These are phyloP conservation scores for Parazoanthus darwini DNA, from an alignment of 92 coral and sea anemone genomes.

Conservation along the genomic window DNA sequence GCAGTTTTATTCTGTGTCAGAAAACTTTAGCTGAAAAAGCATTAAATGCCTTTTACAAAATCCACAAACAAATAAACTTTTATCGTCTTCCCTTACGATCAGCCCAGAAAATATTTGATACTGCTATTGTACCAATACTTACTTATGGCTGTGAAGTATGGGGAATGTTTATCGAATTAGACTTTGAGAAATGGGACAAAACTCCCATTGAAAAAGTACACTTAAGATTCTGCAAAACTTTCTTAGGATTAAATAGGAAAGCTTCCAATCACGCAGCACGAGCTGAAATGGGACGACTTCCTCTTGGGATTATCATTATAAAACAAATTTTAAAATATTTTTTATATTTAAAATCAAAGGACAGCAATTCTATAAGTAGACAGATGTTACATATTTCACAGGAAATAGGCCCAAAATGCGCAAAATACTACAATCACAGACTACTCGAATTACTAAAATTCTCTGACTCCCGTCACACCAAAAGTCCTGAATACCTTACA, in stretches of 20 bases:
- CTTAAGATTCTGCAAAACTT: neutral
- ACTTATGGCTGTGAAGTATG: constrained; percentile 1
- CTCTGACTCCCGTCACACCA: neutral
- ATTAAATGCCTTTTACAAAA: too few species aligned
- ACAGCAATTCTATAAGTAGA: constrained; percentile 19
- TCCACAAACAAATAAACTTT: neutral
- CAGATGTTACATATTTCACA: constrained; percentile 24
- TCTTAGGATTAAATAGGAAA: too few species aligned
- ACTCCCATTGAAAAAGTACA: neutral
- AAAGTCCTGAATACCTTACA: constrained; percentile 15
- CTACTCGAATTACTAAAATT: constrained; percentile 2
- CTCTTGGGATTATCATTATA: constrained; percentile 17
- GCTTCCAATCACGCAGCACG: too few species aligned
- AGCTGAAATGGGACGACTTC: constrained; percentile 32
- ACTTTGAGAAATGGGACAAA: too few species aligned
- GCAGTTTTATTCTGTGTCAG: constrained; percentile 2
- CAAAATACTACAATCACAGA: constrained; percentile 2
- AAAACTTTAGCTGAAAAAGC: neutral
- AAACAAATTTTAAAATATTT: constrained; percentile 27
- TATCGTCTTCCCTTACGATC: constrained; percentile 4
- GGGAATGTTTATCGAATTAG: constrained; percentile 2
- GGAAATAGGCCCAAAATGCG: constrained; percentile 18
- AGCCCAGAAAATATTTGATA: too few species aligned
- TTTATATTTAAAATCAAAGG: constrained; percentile 10
- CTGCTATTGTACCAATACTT: too few species aligned